Evolutionary conservation across 2,113 vertebrate genomes (phyloP).

Genomic region (Nycticebus coucang): DNA sequence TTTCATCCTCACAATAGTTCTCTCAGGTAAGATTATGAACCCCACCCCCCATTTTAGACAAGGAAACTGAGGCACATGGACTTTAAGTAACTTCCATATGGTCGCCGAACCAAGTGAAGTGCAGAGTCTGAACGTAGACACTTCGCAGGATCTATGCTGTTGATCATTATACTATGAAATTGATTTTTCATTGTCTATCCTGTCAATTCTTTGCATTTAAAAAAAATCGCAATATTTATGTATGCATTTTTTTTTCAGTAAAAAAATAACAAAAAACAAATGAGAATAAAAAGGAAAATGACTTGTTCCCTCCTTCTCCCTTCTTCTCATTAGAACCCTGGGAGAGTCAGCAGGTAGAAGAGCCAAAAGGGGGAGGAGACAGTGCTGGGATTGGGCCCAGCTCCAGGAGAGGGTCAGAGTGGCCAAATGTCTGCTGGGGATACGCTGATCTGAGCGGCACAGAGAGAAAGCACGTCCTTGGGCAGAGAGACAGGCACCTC

Average conservation of each 20-base stretch:
- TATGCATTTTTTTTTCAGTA: neutral
- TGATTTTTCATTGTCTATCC: neutral
- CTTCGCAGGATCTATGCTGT: neutral
- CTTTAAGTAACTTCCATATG: neutral
- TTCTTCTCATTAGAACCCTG: neutral
- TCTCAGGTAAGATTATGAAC: neutral
- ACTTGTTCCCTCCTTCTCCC: neutral
- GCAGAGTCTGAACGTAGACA: neutral
- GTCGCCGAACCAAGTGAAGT: neutral
- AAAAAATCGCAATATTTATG: neutral
- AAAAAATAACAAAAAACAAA: neutral
- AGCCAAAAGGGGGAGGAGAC: neutral
- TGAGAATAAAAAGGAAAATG: neutral
- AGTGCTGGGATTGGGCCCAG: neutral
- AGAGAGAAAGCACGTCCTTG: rapidly evolving
- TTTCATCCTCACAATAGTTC: neutral
- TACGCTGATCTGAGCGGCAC: rapidly evolving
- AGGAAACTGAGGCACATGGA: neutral
- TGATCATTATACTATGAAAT: neutral
- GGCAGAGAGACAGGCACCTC: rapidly evolving
- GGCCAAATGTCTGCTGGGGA: neutral
- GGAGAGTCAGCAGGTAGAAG: neutral
- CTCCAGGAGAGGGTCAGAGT: neutral
- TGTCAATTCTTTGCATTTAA: neutral
- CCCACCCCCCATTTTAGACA: neutral